Percentiles rank a stretch among this genome's conserved stretches.
Evolutionary conservation across 2,888 invertebrate species (phyloP).

Genomic region (Dicranocentrus wangi): DNA sequence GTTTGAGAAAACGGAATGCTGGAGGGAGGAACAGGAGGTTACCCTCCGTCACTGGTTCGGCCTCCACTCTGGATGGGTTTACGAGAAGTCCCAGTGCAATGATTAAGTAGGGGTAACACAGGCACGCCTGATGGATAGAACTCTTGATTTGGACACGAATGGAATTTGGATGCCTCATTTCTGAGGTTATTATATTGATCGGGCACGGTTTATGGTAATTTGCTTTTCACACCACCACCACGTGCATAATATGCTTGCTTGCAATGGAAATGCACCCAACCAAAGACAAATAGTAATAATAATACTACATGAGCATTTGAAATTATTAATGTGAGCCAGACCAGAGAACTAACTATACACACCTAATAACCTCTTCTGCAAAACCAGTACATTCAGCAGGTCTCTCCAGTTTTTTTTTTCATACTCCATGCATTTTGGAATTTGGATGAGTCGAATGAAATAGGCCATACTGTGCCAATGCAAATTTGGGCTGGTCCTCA

Average conservation of each 20-base stretch:
- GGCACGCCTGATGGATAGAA: background rate
- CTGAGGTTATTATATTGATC: background rate
- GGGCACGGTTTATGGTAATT: background rate
- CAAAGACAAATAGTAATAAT: too few relatives aligned
- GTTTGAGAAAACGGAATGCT: slow-evolving; percentile 54
- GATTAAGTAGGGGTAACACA: slow-evolving; percentile 1
- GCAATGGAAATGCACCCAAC: background rate
- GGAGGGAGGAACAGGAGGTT: slow-evolving; percentile 49
- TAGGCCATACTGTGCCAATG: too few relatives aligned
- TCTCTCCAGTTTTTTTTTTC: too few relatives aligned
- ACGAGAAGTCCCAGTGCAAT: background rate
- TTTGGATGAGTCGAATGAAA: too few relatives aligned
- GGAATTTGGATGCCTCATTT: background rate
- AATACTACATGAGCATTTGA: too few relatives aligned
- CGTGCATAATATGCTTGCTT: too few relatives aligned
- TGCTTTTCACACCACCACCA: background rate
- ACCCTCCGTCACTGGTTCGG: slow-evolving; percentile 22
- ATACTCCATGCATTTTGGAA: too few relatives aligned
- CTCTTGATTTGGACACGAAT: background rate
- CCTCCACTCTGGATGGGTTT: background rate
- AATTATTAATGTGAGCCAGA: too few relatives aligned
- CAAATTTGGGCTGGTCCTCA: too few relatives aligned
- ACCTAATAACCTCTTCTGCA: too few relatives aligned
- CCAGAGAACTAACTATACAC: too few relatives aligned
- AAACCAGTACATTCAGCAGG: too few relatives aligned